Evolutionary conservation across 2,113 vertebrate species (phyloP).

Genomic region (Bungarus multicinctus): DNA sequence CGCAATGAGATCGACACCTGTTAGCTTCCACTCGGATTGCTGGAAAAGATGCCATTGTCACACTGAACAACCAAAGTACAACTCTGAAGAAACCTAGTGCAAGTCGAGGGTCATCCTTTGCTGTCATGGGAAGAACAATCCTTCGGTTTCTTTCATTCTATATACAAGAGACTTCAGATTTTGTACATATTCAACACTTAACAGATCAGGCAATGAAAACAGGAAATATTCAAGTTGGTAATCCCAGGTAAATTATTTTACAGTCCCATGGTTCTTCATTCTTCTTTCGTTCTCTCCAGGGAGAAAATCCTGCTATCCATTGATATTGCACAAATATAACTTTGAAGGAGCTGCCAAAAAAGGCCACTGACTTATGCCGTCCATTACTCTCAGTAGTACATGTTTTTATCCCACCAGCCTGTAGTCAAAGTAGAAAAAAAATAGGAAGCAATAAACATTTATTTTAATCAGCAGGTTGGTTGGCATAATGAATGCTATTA

Average conservation of each 20-base stretch:
- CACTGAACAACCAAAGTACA: constrained; percentile 35
- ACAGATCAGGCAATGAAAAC: constrained; percentile 36
- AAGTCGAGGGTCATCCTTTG: constrained; percentile 39
- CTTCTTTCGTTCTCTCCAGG: constrained; percentile 33
- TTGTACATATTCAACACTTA: constrained; percentile 42
- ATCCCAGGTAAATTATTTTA: constrained; percentile 39
- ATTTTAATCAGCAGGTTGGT: neutral
- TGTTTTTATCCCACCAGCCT: constrained; percentile 83
- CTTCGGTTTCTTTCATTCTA: constrained; percentile 23
- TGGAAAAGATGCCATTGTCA: neutral
- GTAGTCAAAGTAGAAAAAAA: neutral
- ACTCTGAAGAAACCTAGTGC: constrained; percentile 42
- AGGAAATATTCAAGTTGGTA: constrained; percentile 46
- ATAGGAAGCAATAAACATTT: neutral
- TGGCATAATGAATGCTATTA: neutral
- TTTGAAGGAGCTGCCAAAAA: constrained; percentile 37
- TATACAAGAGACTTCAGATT: constrained; percentile 24
- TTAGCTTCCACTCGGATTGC: constrained; percentile 14
- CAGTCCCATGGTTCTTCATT: constrained; percentile 51
- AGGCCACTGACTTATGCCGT: constrained; percentile 20
- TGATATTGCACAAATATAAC: constrained; percentile 54
- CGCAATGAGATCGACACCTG: neutral
- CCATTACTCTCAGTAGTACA: constrained; percentile 71
- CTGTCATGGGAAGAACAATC: constrained; percentile 22
- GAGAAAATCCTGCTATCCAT: constrained; percentile 15